Evolutionary conservation across 2,113 vertebrate genomes (phyloP).

Genomic region (Misgurnus mizolepis): DNA sequence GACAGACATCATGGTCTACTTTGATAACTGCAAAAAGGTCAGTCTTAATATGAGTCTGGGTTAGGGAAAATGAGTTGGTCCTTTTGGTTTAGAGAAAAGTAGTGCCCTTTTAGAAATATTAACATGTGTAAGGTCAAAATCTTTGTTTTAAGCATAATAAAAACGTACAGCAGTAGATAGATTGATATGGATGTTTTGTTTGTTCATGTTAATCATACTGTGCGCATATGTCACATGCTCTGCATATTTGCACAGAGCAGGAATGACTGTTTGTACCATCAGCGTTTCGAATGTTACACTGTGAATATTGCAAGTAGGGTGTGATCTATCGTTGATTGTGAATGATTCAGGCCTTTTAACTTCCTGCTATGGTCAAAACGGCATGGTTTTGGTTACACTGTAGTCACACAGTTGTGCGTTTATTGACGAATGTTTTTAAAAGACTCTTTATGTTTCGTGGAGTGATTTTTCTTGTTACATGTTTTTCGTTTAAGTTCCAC

Average conservation of each 20-base stretch:
- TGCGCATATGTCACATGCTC: neutral
- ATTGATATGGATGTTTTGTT: neutral
- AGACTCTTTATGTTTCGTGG: neutral
- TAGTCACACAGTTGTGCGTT: neutral
- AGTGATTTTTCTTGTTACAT: neutral
- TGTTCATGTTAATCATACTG: neutral
- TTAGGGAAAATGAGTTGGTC: neutral
- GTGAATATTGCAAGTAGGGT: constrained; percentile 48
- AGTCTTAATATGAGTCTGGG: neutral
- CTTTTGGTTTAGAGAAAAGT: neutral
- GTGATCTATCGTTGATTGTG: constrained; percentile 37
- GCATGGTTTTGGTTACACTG: constrained; percentile 19
- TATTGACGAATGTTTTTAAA: neutral
- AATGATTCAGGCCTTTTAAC: constrained; percentile 50
- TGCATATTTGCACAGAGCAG: neutral
- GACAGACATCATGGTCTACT: constrained; percentile 46
- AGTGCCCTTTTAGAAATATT: neutral
- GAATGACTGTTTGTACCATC: neutral
- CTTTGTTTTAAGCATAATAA: neutral
- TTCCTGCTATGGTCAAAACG: constrained; percentile 43
- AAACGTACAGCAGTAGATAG: no score
- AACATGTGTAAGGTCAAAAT: neutral
- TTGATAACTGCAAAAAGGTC: constrained; percentile 53
- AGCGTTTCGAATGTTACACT: neutral
- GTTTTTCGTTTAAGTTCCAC: neutral